These are phyloP conservation scores for Thalassophryne amazonica DNA, from an alignment of 2,797 vertebrate genomes.

Conservation along the genomic window DNA sequence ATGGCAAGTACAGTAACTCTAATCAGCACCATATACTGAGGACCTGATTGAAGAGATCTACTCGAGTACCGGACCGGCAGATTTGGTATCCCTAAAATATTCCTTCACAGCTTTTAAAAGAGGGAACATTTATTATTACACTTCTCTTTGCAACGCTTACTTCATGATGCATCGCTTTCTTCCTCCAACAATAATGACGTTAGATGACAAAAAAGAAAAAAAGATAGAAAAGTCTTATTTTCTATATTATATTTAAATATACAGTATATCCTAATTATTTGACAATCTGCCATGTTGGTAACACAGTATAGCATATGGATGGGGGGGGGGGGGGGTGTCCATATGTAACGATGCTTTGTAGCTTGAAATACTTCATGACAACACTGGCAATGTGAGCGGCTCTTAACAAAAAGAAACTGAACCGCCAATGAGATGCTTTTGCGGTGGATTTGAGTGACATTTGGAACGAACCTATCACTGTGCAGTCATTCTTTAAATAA, in stretches of 20 bases:
- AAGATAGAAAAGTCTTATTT: constrained; percentile 68
- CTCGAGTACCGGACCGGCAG: constrained; percentile 44
- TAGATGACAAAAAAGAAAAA: constrained; percentile 50
- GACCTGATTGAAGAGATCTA: constrained; percentile 43
- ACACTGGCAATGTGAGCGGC: constrained; percentile 57
- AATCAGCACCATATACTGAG: constrained; percentile 40
- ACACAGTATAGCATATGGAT: constrained; percentile 56
- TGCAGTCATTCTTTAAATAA: constrained; percentile 46
- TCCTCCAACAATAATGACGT: constrained; percentile 42
- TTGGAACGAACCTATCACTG: constrained; percentile 15
- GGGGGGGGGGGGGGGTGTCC: no score
- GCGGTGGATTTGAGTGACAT: constrained; percentile 61
- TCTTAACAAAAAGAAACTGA: constrained; percentile 27
- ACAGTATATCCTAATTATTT: constrained; percentile 69
- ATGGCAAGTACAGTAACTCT: constrained; percentile 29
- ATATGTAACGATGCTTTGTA: no score
- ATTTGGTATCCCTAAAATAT: constrained; percentile 71
- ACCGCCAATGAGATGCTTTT: constrained; percentile 57
- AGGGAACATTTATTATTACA: constrained; percentile 66
- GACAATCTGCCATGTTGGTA: constrained; percentile 62
- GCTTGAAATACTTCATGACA: constrained; percentile 55
- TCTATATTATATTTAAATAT: constrained; percentile 82
- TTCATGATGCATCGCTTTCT: constrained; percentile 54
- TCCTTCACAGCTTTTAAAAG: constrained; percentile 77
- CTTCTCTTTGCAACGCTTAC: constrained; percentile 63